Base-by-base conservation (phyloP, 1,140 invertebrate species). In the Belonocnema kinseyi region DNA sequence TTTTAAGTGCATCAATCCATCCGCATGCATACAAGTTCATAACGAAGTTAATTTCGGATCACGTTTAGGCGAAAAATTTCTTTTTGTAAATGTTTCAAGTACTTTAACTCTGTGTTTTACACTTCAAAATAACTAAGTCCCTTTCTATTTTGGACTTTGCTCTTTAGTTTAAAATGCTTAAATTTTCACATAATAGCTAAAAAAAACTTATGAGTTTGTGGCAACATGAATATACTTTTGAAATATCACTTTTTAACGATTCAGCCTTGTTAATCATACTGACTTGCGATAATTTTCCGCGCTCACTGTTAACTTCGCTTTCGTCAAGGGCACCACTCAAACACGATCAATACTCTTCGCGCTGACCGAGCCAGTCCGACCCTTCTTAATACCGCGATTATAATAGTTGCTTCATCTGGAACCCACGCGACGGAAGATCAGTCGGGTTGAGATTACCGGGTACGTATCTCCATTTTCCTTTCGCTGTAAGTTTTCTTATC, bases 401-500 rank as follows among this genome's bases (percentile, higher is more conserved):
- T 13, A 88, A 17, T 13, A 91, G 79, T 14, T 78, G 14, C 72
- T 85, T 83, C 7, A 86, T 66, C 7, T 76, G 50, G 79, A 86
- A 90, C 21, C 90, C 90, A 79, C 91, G 75, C 13, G 90, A 91
- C 11, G 86, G 84, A 21, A 91, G 76, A 81, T 92, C 91, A 17
- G 89, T 90, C 12, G 90, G 89, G 78, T 92, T 92, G 16, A 79
- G 33, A 16, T 77, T 72, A 3, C 88, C 89, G 4, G 89, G 87
- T 11, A 91, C 80, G 81, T 91, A 85, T 33, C 79, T 58, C 89
- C 89, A 92, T 4, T 79, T 51, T 66, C 77, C 58, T 3, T 73
- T 72, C 17, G 80, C 52, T 33, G 88, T 85, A 12, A 85, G 75
- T 12, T 73, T 72, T 51, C 82, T 70, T 46, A 90, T 88, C 83